Evolutionary conservation across 2,888 invertebrate species (phyloP).

Genomic region (Pammene aurita): DNA sequence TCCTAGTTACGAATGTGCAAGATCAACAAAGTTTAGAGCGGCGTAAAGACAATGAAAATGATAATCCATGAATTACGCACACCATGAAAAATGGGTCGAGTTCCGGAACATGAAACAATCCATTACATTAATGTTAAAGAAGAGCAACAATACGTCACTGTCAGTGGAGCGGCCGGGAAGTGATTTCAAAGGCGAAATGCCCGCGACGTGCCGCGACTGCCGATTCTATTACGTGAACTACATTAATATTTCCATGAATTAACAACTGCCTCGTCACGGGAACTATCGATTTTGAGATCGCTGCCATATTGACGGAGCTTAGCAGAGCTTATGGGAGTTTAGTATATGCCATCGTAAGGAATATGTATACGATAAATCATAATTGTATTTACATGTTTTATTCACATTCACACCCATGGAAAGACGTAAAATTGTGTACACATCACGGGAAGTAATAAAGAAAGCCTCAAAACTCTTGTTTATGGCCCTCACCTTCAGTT

Average conservation of each 20-base stretch:
- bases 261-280: slow-evolving; percentile 59
- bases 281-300: slow-evolving; percentile 51
- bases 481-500: no score
- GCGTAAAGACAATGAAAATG: slow-evolving; percentile 50
- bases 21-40: slow-evolving; percentile 22
- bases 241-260: slow-evolving; percentile 76
- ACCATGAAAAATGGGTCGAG: slow-evolving; percentile 71
- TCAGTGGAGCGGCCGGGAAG: slow-evolving; percentile 73
- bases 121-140: slow-evolving; percentile 80
- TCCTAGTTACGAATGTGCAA: neutral
- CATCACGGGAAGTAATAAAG: no score
- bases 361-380: neutral
- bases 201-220: slow-evolving; percentile 74
- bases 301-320: neutral
- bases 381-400: no score
- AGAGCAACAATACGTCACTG: slow-evolving; percentile 80
- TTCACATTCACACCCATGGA: no score
- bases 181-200: slow-evolving; percentile 79
- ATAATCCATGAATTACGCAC: slow-evolving; percentile 57
- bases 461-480: no score
- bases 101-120: slow-evolving; percentile 77
- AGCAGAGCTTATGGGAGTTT: neutral
- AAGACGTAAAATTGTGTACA: no score
- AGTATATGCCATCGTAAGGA: neutral
- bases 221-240: slow-evolving; percentile 66